These are phyloP conservation scores for Henricia sp. DNA, from an alignment of 53 echinoderm and acorn worm species.

Conservation along the genomic window DNA sequence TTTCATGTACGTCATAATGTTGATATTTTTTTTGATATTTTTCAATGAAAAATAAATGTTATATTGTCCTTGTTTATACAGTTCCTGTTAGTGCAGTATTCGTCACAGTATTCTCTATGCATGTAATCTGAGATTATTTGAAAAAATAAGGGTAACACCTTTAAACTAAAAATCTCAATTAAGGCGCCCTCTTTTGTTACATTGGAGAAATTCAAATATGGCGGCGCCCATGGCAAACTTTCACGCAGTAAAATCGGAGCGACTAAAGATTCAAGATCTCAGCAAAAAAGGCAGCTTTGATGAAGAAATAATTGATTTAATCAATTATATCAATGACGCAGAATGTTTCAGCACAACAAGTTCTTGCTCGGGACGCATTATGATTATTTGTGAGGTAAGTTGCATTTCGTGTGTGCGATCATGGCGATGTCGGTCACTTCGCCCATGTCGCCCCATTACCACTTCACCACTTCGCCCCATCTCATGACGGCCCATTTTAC, in stretches of 20 bases:
- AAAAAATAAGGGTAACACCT: too few relatives aligned
- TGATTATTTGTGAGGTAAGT: slow-evolving; percentile 75
- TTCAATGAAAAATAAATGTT: too few relatives aligned
- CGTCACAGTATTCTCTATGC: too few relatives aligned
- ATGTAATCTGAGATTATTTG: too few relatives aligned
- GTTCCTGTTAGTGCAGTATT: too few relatives aligned
- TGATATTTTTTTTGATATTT: too few relatives aligned
- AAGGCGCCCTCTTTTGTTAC: slow-evolving; percentile 25
- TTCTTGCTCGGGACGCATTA: slow-evolving; percentile 88
- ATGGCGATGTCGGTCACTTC: neutral
- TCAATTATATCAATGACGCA: slow-evolving; percentile 71
- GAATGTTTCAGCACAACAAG: slow-evolving; percentile 80
- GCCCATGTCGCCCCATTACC: neutral
- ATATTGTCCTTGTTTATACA: too few relatives aligned
- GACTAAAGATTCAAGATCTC: slow-evolving; percentile 65
- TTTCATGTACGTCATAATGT: too few relatives aligned
- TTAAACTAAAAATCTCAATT: too few relatives aligned
- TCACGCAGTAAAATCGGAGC: slow-evolving; percentile 58
- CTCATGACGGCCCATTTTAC: too few relatives aligned
- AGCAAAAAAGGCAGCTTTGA: slow-evolving; percentile 89
- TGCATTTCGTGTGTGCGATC: neutral
- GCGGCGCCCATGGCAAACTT: slow-evolving; percentile 62
- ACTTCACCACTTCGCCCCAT: too few relatives aligned
- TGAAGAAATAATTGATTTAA: slow-evolving; percentile 60
- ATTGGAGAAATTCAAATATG: slow-evolving; percentile 6